Evolutionary conservation across 2,888 invertebrate genomes (phyloP).

Genomic region (Lasius platythorax): DNA sequence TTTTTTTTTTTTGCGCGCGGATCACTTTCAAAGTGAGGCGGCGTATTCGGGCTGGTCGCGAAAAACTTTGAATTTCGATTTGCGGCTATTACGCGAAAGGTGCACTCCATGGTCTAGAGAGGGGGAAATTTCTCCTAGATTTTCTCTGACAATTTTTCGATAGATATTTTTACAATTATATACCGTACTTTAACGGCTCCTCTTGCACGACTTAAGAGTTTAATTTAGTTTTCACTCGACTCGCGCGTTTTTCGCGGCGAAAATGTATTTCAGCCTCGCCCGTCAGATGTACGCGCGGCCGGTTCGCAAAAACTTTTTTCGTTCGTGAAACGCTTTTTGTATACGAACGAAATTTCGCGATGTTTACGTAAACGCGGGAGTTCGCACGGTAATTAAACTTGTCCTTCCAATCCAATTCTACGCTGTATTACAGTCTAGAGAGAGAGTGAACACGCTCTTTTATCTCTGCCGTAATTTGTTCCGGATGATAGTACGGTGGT

Average conservation of each 20-base stretch:
- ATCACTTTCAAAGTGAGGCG: not conserved
- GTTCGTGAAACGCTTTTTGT: conserved; percentile 28
- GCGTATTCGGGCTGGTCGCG: not conserved
- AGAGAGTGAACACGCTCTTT: not conserved
- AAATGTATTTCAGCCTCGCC: conserved; percentile 2
- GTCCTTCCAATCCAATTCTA: conserved; percentile 27
- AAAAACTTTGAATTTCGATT: conserved; percentile 25
- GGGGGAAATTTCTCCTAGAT: not conserved
- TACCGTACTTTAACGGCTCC: not conserved
- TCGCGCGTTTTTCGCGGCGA: not conserved
- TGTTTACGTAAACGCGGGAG: conserved; percentile 13
- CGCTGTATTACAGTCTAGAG: not conserved
- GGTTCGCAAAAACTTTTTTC: conserved; percentile 19
- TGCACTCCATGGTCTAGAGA: not conserved
- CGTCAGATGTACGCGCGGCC: conserved; percentile 1
- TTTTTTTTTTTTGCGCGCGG: not conserved
- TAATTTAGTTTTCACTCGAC: conserved; percentile 28
- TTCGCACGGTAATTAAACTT: conserved; percentile 44
- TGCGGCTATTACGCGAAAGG: not conserved
- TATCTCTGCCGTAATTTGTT: not conserved
- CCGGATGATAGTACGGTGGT: conserved; percentile 2
- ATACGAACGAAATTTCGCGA: conserved; percentile 32
- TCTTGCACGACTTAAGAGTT: not conserved
- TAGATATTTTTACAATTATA: not conserved
- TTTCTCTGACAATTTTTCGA: conserved; percentile 5